Evolutionary conservation across 2,888 invertebrate species (phyloP), one percentile per base, ranked within the genome.

Genomic region (Drosophila atripex): DNA sequence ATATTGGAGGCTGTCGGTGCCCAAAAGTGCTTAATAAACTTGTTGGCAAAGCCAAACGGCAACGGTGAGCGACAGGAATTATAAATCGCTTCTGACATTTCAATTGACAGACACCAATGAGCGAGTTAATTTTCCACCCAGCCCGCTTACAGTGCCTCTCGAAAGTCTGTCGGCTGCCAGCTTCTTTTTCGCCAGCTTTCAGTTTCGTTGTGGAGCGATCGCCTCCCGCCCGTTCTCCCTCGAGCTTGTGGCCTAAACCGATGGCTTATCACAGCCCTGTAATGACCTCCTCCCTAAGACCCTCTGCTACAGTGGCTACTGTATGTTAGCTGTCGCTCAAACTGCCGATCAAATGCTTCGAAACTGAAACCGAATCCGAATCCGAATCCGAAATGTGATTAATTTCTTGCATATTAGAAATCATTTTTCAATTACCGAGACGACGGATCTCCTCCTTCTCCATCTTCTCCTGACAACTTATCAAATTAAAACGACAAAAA

Each of bases 11-110:
- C 14, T 16, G 11, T 8, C 30, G 46, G 46, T 43, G 64, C 35
- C 56, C 52, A 39, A 52, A 73, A 73, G 80, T 57, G 73, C 77
- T 83, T 87, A 87, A 86, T 88, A 87, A 88, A 86, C 86, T 86
- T 88, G 88, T 86, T 86, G 76, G 47, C 69, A 73, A 49, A 47
- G 59, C 56, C 65, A 69, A 68, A 71, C 70, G 50, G 50, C 59
- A 64, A 59, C 70, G 32, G 53, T 51, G 63, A 77, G 72, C 74
- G 77, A 79, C 82, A 68, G 71, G 82, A 88, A 86, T 88, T 86
- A 88, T 88, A 86, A 88, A 88, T 88, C 88, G 89, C 78, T 86
- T 82, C 78, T 88, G 88, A 88, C 88, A 88, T 86, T 88, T 88
- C 89, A 80, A 88, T 82, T 88, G 88, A 88, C 88, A 88, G 88